Base-by-base conservation (phyloP, 2,888 invertebrate species). In the Osmoderma eremita region DNA sequence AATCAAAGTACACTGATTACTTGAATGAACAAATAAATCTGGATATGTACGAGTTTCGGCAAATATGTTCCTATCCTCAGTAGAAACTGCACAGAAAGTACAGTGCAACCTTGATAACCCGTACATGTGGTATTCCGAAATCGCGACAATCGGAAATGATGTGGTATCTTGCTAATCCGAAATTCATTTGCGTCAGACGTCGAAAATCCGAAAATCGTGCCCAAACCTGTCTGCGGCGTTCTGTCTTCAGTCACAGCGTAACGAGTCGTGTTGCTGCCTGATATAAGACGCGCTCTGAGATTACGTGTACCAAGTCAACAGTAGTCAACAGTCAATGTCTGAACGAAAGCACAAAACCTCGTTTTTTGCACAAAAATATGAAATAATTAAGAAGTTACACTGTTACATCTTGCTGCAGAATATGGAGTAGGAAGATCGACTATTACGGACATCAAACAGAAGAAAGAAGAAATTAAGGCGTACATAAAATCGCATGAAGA, bases 371-470 rank as follows among this genome's bases (percentile, higher is more conserved):
- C 22, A 24, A 24, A 51, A 51, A 24, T 13, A 30, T 24, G 4
- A 51, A 51, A 51, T 22, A 51, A 51, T 22, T 51, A 51, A 22
- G 50, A 51, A 51, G 30, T 30, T 51, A 51, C 22, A 51, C 50
- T 12, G n/a, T 24, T 51, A 51, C 50, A 50, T 22, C 50, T 24
- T 30, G 50, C n/a, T n/a, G n/a, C n/a, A n/a, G n/a, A n/a, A n/a
- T n/a, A n/a, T n/a, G n/a, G n/a, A n/a, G 50, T 50, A 10, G 24
- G 50, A 51, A 51, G 13, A 51, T 51, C n/a, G 24, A 51, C 22
- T 50, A 24, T 24, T 50, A 50, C 50, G 50, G 30, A 51, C 13
- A 51, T 6, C 30, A 5, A 18, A 17, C 48, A 17, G 10, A 18
- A 48, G 48, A 48, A 48, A 48, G 48, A 48, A 48, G 18, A 48